phyloP scores from a whole-genome alignment of 1,140 invertebrate genomes.

The Drosophila serrata region DNA sequence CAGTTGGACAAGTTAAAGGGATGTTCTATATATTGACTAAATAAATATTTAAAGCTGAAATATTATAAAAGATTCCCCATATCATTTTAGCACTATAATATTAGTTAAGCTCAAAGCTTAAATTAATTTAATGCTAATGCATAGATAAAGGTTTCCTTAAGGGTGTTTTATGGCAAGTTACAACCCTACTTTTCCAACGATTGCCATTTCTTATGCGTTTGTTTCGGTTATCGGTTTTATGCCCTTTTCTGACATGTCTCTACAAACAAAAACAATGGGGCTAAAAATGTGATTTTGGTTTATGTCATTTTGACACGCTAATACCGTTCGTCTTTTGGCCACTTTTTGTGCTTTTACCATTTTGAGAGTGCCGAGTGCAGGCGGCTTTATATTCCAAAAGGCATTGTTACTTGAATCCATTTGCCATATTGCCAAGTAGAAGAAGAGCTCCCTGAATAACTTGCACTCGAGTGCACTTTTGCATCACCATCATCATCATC shows the following conservation, averaged over 20 bases:
- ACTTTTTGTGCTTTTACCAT: background rate
- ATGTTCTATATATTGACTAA: too few species aligned
- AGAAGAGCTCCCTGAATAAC: slow-evolving; percentile 13
- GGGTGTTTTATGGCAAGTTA: background rate
- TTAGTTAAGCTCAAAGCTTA: background rate
- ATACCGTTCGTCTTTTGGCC: slow-evolving; percentile 34
- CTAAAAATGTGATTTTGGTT: slow-evolving; percentile 76
- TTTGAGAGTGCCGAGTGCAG: slow-evolving; percentile 17
- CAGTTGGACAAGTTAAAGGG: slow-evolving; percentile 43
- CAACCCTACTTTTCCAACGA: background rate
- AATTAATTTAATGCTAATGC: slow-evolving; percentile 29
- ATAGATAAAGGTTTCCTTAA: slow-evolving; percentile 2
- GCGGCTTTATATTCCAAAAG: slow-evolving; percentile 61
- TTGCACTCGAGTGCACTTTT: slow-evolving; percentile 67
- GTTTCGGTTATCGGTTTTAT: slow-evolving; percentile 63
- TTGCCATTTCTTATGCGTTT: slow-evolving; percentile 53
- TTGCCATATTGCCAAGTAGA: slow-evolving; percentile 54
- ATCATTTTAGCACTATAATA: background rate
- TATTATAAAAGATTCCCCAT: background rate
- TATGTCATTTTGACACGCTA: slow-evolving; percentile 77
- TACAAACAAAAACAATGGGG: slow-evolving; percentile 58
- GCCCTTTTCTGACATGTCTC: slow-evolving; percentile 60
- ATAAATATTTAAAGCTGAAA: slow-evolving; percentile 1
- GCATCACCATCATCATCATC: slow-evolving; percentile 18
- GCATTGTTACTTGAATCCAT: slow-evolving; percentile 49